Evolutionary conservation across 2,888 invertebrate species (phyloP).

Genomic region (Chorisops tibialis): DNA sequence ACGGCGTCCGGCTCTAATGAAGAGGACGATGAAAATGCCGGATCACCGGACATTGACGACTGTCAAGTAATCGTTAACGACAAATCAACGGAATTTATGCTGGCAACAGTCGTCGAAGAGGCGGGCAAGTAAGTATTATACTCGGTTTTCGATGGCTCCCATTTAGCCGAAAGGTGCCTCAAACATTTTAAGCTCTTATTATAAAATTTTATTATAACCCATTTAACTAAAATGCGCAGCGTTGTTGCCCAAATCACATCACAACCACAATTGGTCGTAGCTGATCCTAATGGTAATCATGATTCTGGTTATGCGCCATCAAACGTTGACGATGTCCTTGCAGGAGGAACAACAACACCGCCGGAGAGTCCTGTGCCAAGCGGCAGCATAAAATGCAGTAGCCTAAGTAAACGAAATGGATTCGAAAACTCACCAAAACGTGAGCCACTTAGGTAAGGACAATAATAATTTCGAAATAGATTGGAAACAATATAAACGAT

Average conservation of each 20-base stretch:
- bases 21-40: constrained; percentile 69
- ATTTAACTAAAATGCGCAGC: constrained; percentile 47
- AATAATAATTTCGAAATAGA: neutral
- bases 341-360: constrained; percentile 58
- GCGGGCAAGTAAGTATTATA: constrained; percentile 66
- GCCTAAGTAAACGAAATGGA: constrained; percentile 46
- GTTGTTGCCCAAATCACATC: constrained; percentile 58
- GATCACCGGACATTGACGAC: constrained; percentile 64
- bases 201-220: too few relatives aligned
- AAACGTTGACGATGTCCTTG: constrained; percentile 56
- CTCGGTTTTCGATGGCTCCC: neutral
- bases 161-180: too few relatives aligned
- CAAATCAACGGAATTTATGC: constrained; percentile 85
- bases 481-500: constrained; percentile 6
- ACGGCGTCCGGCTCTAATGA: constrained; percentile 88
- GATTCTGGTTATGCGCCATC: constrained; percentile 79
- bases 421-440: constrained; percentile 49
- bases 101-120: constrained; percentile 84
- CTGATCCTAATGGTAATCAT: constrained; percentile 78
- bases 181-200: too few relatives aligned
- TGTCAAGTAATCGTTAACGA: constrained; percentile 87
- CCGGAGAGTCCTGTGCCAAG: constrained; percentile 54
- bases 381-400: constrained; percentile 48
- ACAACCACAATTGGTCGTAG: constrained; percentile 55
- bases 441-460: constrained; percentile 48